Conservation (phyloP, 2,888 invertebrate species). For the Epirrhoe alternata region DNA sequence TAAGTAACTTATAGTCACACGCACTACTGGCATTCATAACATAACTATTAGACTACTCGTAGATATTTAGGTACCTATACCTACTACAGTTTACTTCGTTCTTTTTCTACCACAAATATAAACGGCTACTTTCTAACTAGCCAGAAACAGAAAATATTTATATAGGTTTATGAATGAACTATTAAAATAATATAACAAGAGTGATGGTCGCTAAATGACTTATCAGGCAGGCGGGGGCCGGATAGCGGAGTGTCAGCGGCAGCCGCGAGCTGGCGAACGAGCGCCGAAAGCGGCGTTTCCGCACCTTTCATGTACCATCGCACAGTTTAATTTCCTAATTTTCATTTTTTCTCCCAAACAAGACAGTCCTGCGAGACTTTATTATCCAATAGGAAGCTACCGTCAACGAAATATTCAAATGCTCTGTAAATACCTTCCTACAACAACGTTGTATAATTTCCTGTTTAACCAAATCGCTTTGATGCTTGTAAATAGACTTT, state of each 20-base stretch:
- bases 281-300: constrained; percentile 59
- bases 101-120: not conserved
- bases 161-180: not conserved
- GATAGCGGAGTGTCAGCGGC: constrained; percentile 46
- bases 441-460: constrained; percentile 78
- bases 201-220: constrained; percentile 18
- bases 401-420: constrained; percentile 70
- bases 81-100: too few relatives aligned
- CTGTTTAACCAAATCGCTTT: constrained; percentile 78
- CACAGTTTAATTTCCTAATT: constrained; percentile 82
- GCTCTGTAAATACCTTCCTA: constrained; percentile 58
- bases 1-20: not conserved
- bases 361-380: constrained; percentile 71
- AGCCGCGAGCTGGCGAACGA: constrained; percentile 47
- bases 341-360: constrained; percentile 72
- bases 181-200: constrained; percentile 5
- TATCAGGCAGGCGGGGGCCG: constrained; percentile 19
- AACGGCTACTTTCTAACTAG: not conserved
- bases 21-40: not conserved
- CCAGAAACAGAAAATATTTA: not conserved
- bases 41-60: not conserved
- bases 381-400: constrained; percentile 81
- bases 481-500: constrained; percentile 71
- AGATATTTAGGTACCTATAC: too few relatives aligned
- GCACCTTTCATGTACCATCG: constrained; percentile 71